phyloP scores from a whole-genome alignment of 2,113 vertebrate species.

The Hypanus sabinus region DNA sequence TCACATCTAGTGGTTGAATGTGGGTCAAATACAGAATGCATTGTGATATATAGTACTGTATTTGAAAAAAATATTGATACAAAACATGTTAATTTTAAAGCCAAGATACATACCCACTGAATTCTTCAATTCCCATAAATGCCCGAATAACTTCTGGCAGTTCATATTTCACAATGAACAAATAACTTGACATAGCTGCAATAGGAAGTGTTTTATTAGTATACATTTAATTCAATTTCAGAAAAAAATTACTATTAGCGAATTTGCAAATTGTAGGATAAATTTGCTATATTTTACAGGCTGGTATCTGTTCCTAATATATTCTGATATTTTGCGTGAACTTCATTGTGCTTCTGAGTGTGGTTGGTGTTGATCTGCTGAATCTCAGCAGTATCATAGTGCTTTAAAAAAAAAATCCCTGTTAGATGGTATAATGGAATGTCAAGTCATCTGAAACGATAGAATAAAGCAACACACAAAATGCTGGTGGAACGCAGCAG shows the following conservation, averaged over 20 bases:
- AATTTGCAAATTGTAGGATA: background rate
- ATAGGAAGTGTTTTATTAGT: slow-evolving; percentile 39
- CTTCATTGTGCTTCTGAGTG: background rate
- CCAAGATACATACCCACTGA: slow-evolving; percentile 65
- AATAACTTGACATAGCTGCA: slow-evolving; percentile 97
- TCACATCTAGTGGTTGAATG: too few relatives aligned
- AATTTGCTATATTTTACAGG: background rate
- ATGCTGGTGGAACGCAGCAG: too few relatives aligned
- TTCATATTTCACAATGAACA: slow-evolving; percentile 98
- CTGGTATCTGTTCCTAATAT: background rate
- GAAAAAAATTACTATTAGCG: background rate
- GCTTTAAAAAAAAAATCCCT: background rate
- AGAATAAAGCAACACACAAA: too few relatives aligned
- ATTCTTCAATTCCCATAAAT: slow-evolving; percentile 79
- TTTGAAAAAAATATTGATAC: too few relatives aligned
- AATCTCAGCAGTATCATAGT: background rate
- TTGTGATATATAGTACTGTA: background rate
- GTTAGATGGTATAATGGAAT: too few relatives aligned
- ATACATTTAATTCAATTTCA: background rate
- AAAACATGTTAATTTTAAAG: background rate
- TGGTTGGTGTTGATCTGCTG: background rate
- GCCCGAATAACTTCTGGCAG: slow-evolving; percentile 89
- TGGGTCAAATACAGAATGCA: too few relatives aligned
- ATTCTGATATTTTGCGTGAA: background rate
- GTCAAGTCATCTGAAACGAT: too few relatives aligned